Evolutionary conservation across 2,888 invertebrate genomes (phyloP).

Genomic region (Zonitis immaculata): DNA sequence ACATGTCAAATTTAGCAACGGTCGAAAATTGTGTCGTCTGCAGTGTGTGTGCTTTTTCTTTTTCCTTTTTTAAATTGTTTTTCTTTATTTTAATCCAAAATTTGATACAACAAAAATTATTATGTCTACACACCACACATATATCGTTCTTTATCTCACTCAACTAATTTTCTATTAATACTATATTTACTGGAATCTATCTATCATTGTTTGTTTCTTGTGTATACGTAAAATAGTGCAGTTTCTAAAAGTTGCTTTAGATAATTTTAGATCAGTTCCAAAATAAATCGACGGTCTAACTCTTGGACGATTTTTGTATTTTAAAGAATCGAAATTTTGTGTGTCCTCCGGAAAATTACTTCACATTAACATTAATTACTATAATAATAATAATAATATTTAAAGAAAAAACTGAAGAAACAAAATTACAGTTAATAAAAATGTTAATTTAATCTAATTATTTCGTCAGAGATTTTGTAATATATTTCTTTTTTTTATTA

Average conservation of each 20-base stretch:
- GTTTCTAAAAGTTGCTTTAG: constrained; percentile 8
- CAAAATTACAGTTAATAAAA: no score
- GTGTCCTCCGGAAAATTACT: background rate
- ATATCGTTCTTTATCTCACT: no score
- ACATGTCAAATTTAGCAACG: constrained; percentile 4
- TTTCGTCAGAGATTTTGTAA: no score
- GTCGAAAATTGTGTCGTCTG: constrained; percentile 25
- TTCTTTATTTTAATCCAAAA: background rate
- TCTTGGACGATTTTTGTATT: background rate
- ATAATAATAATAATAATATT: no score
- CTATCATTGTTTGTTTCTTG: background rate
- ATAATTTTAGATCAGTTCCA: constrained; percentile 21
- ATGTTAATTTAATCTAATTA: no score
- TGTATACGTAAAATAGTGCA: constrained; percentile 8
- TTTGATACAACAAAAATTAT: background rate
- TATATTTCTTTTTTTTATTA: no score
- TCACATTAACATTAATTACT: no score
- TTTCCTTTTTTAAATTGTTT: background rate
- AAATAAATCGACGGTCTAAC: constrained; percentile 13
- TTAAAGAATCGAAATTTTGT: background rate
- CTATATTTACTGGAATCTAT: background rate
- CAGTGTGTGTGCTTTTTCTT: constrained; percentile 2
- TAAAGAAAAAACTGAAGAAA: no score
- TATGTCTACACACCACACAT: no score
- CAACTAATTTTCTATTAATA: background rate